phyloP scores from a whole-genome alignment of 2,797 vertebrate genomes.

The Hirundo rustica region DNA sequence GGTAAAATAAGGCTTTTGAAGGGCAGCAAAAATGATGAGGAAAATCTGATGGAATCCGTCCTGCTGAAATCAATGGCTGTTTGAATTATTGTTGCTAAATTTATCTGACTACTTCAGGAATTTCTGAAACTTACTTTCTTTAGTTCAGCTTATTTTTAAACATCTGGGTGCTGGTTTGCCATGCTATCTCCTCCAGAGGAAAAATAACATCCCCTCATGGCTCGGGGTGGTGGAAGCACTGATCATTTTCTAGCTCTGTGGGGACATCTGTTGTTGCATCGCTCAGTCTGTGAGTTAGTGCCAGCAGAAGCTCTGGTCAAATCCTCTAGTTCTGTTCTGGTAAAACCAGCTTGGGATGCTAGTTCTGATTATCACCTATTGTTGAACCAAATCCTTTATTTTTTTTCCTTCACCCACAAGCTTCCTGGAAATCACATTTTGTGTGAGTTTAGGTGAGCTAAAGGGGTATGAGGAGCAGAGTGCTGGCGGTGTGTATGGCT shows the following conservation, averaged over 20 bases:
- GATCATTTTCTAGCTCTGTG: background rate
- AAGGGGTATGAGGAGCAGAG: background rate
- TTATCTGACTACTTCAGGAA: background rate
- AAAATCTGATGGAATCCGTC: background rate
- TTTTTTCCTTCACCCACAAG: no score
- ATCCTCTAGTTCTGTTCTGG: background rate
- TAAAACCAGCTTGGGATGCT: background rate
- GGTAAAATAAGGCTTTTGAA: background rate
- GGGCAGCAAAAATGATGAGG: background rate
- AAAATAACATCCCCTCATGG: background rate
- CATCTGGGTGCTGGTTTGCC: background rate
- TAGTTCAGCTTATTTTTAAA: background rate
- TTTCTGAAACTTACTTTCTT: conserved; percentile 2
- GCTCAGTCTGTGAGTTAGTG: background rate
- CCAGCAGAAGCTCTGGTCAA: background rate
- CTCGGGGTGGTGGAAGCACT: background rate
- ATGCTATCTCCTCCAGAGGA: background rate
- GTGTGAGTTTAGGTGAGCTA: background rate
- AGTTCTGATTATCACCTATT: background rate
- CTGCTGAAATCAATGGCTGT: conserved; percentile 15
- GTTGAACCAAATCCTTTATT: background rate
- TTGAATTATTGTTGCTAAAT: conserved; percentile 16
- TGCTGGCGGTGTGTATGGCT: background rate
- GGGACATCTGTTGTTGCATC: background rate
- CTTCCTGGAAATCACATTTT: background rate